Conservation (phyloP, 2,888 invertebrate species). For the Nebria brevicollis region DNA sequence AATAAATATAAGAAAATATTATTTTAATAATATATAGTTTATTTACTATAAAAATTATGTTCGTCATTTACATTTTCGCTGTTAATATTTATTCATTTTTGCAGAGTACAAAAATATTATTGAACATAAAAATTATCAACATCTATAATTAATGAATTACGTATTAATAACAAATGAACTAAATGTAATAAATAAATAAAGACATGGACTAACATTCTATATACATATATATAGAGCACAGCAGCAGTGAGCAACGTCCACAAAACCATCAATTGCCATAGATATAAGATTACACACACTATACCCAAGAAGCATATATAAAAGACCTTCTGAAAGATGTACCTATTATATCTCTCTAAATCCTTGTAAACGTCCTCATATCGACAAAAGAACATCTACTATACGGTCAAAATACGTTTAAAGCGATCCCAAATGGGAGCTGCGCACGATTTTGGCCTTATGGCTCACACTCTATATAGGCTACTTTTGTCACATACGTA, state of each 20-base stretch:
- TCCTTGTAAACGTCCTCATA: conserved; percentile 46
- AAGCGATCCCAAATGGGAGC: conserved; percentile 28
- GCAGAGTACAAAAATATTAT: too few relatives aligned
- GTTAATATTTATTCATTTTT: too few relatives aligned
- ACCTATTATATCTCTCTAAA: conserved; percentile 44
- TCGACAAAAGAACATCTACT: conserved; percentile 46
- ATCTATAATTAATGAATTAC: neutral
- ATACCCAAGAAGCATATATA: neutral
- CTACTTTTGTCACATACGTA: conserved; percentile 36
- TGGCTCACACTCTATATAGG: conserved; percentile 9
- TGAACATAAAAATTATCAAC: neutral
- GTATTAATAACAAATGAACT: conserved; percentile 21
- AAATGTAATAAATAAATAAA: conserved; percentile 14
- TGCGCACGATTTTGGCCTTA: conserved; percentile 7
- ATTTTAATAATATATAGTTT: too few relatives aligned
- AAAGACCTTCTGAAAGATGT: conserved; percentile 20
- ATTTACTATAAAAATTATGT: too few relatives aligned
- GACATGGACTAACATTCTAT: neutral
- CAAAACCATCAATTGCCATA: conserved; percentile 6
- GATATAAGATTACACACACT: conserved; percentile 18
- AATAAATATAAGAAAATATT: too few relatives aligned
- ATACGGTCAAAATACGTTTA: conserved; percentile 46
- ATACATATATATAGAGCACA: conserved; percentile 13
- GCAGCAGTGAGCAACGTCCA: neutral
- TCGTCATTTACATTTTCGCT: too few relatives aligned